Evolutionary conservation across 2,888 invertebrate species (phyloP).

Genomic region (Ferrisia virgata): DNA sequence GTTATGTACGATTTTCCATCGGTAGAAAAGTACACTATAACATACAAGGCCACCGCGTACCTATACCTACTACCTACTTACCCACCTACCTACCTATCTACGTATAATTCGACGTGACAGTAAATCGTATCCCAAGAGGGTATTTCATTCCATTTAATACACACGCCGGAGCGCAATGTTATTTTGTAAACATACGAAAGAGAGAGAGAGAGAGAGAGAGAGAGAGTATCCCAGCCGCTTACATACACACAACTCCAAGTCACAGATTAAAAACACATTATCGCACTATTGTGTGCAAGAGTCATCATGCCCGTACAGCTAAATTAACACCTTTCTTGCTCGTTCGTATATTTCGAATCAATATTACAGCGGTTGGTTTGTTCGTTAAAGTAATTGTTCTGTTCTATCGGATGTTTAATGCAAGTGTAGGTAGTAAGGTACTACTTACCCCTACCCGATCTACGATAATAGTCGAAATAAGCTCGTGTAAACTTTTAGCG

Average conservation of each 20-base stretch:
- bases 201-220: too few relatives aligned
- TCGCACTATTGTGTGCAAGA: not conserved
- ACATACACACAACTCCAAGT: not conserved
- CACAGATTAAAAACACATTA: not conserved
- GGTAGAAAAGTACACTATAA: too few relatives aligned
- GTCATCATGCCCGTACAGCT: too few relatives aligned
- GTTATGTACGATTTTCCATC: too few relatives aligned
- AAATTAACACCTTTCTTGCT: not conserved
- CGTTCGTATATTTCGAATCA: not conserved
- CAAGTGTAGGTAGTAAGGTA: too few relatives aligned
- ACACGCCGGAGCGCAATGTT: not conserved
- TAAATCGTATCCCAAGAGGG: not conserved
- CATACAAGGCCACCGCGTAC: not conserved
- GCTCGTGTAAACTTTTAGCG: not conserved
- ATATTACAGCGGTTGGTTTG: not conserved
- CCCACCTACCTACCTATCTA: too few relatives aligned
- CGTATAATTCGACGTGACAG: constrained; percentile 3
- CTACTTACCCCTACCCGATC: not conserved
- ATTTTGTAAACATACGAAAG: not conserved
- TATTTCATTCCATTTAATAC: constrained; percentile 5
- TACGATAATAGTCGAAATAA: not conserved
- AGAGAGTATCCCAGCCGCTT: too few relatives aligned
- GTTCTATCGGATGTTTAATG: not conserved
- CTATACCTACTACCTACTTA: too few relatives aligned
- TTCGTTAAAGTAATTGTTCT: not conserved